phyloP scores from a whole-genome alignment of 1,140 invertebrate genomes.

The Piezodorus guildinii region DNA sequence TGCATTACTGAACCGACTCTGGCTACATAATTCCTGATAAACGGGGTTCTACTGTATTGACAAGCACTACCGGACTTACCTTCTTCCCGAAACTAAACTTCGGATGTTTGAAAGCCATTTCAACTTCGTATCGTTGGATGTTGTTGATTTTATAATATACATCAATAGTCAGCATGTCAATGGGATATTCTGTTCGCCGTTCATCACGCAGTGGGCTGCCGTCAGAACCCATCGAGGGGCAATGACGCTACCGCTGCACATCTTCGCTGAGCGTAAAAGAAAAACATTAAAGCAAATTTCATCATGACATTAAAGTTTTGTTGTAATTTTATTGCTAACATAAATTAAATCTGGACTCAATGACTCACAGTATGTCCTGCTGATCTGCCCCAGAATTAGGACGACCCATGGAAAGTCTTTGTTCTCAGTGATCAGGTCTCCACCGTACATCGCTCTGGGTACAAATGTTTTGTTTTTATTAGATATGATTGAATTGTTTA shows the following conservation, averaged over 20 bases:
- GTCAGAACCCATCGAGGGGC: background rate
- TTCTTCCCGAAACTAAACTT: background rate
- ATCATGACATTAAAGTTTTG: too few species aligned
- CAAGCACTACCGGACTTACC: too few species aligned
- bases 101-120: background rate
- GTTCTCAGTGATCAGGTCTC: background rate
- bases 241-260: conserved; percentile 13
- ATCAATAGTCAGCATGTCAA: background rate
- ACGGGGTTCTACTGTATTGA: too few species aligned
- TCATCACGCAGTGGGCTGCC: conserved; percentile 3
- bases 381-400: background rate
- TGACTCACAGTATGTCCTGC: too few species aligned
- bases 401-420: background rate
- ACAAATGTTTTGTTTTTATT: too few species aligned
- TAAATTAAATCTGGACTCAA: too few species aligned
- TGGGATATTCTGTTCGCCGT: background rate
- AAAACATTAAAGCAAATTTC: background rate
- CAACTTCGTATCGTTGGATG: background rate
- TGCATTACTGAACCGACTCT: too few species aligned
- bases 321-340: too few species aligned
- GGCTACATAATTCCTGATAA: too few species aligned
- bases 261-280: conserved; percentile 1
- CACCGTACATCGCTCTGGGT: background rate
- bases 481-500: too few species aligned
- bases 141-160: background rate